A percentile compares a stretch with the other conserved stretches of the same genome.
phyloP scores from a whole-genome alignment of 2,797 vertebrate genomes.

The Brachymystax lenok region DNA sequence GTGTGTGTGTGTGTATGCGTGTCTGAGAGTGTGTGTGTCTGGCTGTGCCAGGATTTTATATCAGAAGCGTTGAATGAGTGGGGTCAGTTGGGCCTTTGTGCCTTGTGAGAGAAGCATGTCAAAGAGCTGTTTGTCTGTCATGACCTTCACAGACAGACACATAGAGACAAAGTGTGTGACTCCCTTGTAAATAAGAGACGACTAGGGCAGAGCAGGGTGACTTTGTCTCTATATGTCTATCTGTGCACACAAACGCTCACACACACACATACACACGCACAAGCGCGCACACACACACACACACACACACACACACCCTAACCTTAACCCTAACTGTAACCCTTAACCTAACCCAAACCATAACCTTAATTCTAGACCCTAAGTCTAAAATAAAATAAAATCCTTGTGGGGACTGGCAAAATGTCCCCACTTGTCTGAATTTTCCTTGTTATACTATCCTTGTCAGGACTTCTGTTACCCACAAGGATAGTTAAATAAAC shows the following conservation, averaged over 20 bases:
- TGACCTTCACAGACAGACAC: slow-evolving; percentile 48
- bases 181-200: not conserved
- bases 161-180: not conserved
- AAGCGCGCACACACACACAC: too few species aligned
- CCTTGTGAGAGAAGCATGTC: slow-evolving; percentile 38
- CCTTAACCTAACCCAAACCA: too few species aligned
- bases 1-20: slow-evolving; percentile 15
- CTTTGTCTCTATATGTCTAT: not conserved
- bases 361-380: too few species aligned
- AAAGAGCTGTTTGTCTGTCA: slow-evolving; percentile 54
- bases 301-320: too few species aligned
- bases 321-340: too few species aligned
- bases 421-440: too few species aligned
- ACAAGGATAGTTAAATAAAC: not conserved
- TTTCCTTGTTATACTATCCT: too few species aligned
- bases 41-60: slow-evolving; percentile 9
- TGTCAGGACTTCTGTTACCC: too few species aligned
- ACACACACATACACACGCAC: too few species aligned
- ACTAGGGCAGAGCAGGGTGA: not conserved
- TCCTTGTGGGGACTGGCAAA: too few species aligned
- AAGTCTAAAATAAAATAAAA: too few species aligned
- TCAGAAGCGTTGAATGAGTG: slow-evolving; percentile 46
- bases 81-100: slow-evolving; percentile 27
- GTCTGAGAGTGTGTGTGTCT: not conserved
- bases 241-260: not conserved